Conservation (phyloP, 2,113 vertebrate species). For the Todiramphus saurophagus region DNA sequence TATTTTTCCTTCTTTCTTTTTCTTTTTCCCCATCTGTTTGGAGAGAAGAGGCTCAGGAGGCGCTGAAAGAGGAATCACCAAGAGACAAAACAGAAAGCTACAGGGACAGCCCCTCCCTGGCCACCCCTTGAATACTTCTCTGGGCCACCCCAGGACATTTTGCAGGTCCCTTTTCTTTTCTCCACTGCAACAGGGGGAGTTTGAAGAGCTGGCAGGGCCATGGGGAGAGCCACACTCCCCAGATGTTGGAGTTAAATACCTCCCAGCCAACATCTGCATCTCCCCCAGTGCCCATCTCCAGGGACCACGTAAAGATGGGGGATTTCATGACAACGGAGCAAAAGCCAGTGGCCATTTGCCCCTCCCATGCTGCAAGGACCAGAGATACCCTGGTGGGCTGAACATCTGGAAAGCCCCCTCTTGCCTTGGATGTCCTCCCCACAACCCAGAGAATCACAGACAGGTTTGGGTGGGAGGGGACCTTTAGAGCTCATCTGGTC, state of each 20-base stretch:
- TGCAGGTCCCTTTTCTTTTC: not conserved
- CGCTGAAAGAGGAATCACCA: not conserved
- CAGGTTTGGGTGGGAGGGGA: too few relatives aligned
- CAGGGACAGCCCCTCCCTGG: accelerated
- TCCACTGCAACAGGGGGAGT: not conserved
- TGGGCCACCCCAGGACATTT: not conserved
- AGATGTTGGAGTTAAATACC: not conserved
- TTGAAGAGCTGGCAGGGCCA: not conserved
- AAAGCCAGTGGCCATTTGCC: not conserved
- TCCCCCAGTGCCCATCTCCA: not conserved
- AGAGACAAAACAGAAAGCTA: not conserved
- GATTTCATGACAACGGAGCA: accelerated
- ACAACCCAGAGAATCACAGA: too few relatives aligned
- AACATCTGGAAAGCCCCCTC: not conserved
- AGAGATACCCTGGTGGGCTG: not conserved
- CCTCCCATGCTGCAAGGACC: accelerated
- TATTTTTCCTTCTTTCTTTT: not conserved
- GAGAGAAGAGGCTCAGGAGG: not conserved
- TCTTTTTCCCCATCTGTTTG: not conserved
- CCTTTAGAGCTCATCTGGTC: too few relatives aligned
- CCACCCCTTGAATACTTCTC: too few relatives aligned
- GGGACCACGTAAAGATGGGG: accelerated
- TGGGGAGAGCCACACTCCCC: too few relatives aligned
- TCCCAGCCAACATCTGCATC: not conserved
- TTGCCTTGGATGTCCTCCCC: not conserved